Evolutionary conservation across 2,888 invertebrate species (phyloP), one percentile per base, ranked within the genome.

Genomic region (Laothoe populi): DNA sequence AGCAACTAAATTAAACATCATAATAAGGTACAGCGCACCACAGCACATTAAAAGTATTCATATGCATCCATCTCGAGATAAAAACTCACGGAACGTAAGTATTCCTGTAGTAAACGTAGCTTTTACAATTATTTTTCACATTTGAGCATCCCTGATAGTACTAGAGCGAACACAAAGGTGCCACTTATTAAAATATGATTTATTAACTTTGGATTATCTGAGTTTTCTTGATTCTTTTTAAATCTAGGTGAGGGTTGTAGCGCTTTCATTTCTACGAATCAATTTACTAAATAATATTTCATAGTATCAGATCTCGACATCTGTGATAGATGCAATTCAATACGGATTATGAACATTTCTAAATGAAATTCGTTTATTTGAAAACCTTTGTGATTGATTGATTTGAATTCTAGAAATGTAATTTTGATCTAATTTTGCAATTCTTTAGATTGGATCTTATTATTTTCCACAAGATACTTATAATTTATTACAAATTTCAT

Each of bases 221-320:
- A 8, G 44, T 44, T 19, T 53, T 53, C 35, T 31, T 53, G 31
- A 19, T 31, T 11, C 19, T 10, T 35, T 31, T 53, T 19, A 19
- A 35, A 35, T 35, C 19, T 35, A 19, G 19, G 26, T 21, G 35
- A 35, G 35, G 31, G n/a, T n/a, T n/a, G n/a, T n/a, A 10, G 53
- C 53, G 0, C 10, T 53, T 49, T 53, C 53, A 19, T 35, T 24
- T 24, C 11, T 53, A 10, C 11, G 4, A 35, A 53, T 19, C 53
- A 53, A 53, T 53, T 53, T 53, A 19, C 53, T 35, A 35, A 53
- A 53, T 53, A 53, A 35, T 48, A 48, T 53, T 53, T 49, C 8
- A 49, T n/a, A 49, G 35, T 53, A 53, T 19, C 16, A 53, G 35
- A 53, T 53, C 19, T 35, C 19, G 53, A 53, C 53, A 31, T 53